Conservation (phyloP, 2,797 vertebrate species). For the Hafferia zeledoni region DNA sequence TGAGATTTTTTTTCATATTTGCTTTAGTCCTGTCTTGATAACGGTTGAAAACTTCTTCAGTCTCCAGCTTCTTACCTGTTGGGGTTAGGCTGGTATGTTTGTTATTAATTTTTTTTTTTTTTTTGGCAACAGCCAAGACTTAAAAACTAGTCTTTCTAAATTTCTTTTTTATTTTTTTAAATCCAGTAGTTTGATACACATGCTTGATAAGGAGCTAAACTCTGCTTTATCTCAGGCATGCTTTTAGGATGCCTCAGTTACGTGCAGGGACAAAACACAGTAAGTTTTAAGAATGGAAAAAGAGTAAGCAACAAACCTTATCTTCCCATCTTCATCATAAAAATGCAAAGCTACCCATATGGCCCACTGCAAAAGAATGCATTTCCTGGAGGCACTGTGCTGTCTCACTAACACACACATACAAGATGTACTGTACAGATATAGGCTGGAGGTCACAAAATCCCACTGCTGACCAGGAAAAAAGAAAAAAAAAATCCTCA, state of each 20-base stretch:
- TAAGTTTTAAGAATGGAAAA: slow-evolving; percentile 26
- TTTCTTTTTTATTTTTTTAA: background rate
- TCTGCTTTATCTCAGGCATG: slow-evolving; percentile 22
- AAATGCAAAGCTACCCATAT: slow-evolving; percentile 52
- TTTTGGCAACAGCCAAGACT: background rate
- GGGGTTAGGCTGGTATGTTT: background rate
- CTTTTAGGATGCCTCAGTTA: background rate
- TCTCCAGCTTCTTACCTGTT: background rate
- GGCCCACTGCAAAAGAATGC: slow-evolving; percentile 60
- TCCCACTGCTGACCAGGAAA: slow-evolving; percentile 18
- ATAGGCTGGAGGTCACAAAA: slow-evolving; percentile 44
- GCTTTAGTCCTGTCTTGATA: background rate
- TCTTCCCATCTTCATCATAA: slow-evolving; percentile 61
- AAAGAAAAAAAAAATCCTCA: background rate
- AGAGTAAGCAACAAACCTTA: slow-evolving; percentile 35
- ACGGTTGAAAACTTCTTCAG: background rate
- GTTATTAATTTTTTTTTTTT: background rate
- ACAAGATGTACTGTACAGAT: slow-evolving; percentile 46
- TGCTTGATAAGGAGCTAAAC: background rate
- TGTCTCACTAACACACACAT: background rate
- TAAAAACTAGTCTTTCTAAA: background rate
- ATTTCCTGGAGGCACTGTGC: slow-evolving; percentile 59
- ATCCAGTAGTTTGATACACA: background rate
- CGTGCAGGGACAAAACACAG: background rate
- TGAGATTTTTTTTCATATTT: background rate